phyloP scores from a whole-genome alignment of 2,113 vertebrate species.

The Scortum barcoo region DNA sequence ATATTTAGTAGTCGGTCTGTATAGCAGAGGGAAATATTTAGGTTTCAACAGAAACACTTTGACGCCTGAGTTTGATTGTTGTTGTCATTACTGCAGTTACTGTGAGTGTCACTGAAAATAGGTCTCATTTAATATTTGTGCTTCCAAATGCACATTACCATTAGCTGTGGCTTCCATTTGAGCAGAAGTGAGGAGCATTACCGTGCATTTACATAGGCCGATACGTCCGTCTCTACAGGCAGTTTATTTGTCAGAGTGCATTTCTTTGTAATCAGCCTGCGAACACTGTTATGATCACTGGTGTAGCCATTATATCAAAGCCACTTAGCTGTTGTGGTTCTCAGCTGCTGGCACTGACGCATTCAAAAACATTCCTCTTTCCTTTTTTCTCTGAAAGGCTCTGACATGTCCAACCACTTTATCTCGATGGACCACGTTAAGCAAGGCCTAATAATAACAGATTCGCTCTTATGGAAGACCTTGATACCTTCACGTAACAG shows the following conservation, averaged over 20 bases:
- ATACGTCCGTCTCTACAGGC: background rate
- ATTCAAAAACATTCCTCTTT: background rate
- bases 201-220: background rate
- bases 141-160: background rate
- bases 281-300: conserved; percentile 2
- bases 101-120: conserved; percentile 10
- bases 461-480: background rate
- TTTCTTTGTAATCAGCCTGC: background rate
- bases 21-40: conserved; percentile 18
- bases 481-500: conserved; percentile 6
- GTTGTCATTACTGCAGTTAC: background rate
- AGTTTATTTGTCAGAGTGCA: background rate
- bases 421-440: conserved; percentile 13
- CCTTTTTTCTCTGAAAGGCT: background rate
- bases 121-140: background rate
- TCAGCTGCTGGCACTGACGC: background rate
- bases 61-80: conserved; percentile 2
- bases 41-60: background rate
- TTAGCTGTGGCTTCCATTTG: background rate
- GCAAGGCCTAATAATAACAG: conserved; percentile 9
- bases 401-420: background rate
- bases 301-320: background rate
- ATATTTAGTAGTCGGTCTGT: conserved; percentile 12
- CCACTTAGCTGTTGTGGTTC: background rate
- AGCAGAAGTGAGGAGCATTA: background rate